phyloP scores from a whole-genome alignment of 2,113 vertebrate genomes.

The Oncorhynchus masou region DNA sequence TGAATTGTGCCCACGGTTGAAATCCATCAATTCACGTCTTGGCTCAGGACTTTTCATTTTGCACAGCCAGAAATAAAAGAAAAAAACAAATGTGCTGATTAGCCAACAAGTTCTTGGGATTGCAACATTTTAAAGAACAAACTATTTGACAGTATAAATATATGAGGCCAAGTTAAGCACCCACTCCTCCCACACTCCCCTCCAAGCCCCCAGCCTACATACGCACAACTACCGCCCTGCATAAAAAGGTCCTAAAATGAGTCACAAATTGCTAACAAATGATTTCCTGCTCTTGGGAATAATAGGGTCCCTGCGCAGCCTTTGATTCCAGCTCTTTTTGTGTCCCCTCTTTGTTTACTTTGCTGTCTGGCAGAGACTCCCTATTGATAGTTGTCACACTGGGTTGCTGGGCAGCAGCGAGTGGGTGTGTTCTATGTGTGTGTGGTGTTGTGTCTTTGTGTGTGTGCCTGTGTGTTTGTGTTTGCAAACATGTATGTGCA shows the following conservation, averaged over 20 bases:
- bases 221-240: slow-evolving; percentile 45
- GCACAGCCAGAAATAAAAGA: background rate
- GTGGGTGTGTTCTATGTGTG: slow-evolving; percentile 25
- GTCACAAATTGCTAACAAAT: slow-evolving; percentile 70
- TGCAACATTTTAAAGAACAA: slow-evolving; percentile 58
- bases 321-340: slow-evolving; percentile 66
- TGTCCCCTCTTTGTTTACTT: slow-evolving; percentile 63
- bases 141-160: slow-evolving; percentile 61
- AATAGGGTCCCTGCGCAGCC: slow-evolving; percentile 57
- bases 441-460: slow-evolving; percentile 18
- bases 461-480: slow-evolving; percentile 8
- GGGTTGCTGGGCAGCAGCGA: slow-evolving; percentile 46
- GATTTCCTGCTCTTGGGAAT: slow-evolving; percentile 66
- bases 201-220: slow-evolving; percentile 23
- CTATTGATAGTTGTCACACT: slow-evolving; percentile 78
- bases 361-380: slow-evolving; percentile 62
- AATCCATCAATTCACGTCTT: slow-evolving; percentile 50
- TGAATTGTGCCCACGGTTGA: slow-evolving; percentile 37
- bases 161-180: slow-evolving; percentile 54
- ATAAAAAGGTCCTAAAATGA: slow-evolving; percentile 60
- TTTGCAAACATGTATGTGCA: slow-evolving; percentile 19
- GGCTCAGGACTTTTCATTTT: slow-evolving; percentile 11
- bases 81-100: slow-evolving; percentile 52
- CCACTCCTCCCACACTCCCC: slow-evolving; percentile 25
- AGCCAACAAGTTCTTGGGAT: slow-evolving; percentile 57